Evolutionary conservation across 2,113 vertebrate genomes (phyloP).

Genomic region (Bubalus kerabau): DNA sequence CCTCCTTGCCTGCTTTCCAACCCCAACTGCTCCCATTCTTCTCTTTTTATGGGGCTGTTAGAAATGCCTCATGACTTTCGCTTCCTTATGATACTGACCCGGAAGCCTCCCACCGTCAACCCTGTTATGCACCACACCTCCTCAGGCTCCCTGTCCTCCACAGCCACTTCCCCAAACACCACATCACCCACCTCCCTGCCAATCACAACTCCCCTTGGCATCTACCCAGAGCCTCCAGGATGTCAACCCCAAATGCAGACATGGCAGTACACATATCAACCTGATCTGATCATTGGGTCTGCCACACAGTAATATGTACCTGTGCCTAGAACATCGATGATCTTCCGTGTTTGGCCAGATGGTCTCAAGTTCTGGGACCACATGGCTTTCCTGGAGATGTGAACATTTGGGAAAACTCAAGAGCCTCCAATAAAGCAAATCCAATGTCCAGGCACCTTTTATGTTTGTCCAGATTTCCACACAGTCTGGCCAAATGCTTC

Average conservation of each 20-base stretch:
- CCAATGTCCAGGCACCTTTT: not conserved
- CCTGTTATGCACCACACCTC: not conserved
- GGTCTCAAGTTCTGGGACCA: not conserved
- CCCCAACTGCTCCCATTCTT: not conserved
- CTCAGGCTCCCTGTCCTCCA: not conserved
- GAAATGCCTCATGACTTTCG: not conserved
- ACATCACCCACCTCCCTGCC: not conserved
- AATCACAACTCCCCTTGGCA: too few relatives aligned
- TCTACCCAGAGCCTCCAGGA: not conserved
- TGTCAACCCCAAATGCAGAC: too few relatives aligned
- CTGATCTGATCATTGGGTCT: not conserved
- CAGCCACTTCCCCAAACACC: not conserved
- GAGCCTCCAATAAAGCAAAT: not conserved
- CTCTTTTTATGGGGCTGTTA: not conserved
- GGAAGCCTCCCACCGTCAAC: not conserved
- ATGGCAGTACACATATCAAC: not conserved
- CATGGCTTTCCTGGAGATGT: not conserved
- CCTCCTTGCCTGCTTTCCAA: not conserved
- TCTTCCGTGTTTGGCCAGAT: not conserved
- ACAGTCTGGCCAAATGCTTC: not conserved
- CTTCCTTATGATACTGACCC: not conserved
- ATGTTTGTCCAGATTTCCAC: not conserved
- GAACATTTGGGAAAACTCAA: not conserved
- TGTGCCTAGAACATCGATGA: too few relatives aligned
- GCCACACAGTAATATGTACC: not conserved